phyloP scores from a whole-genome alignment of 2,888 invertebrate genomes.

The Sinelater perroti region DNA sequence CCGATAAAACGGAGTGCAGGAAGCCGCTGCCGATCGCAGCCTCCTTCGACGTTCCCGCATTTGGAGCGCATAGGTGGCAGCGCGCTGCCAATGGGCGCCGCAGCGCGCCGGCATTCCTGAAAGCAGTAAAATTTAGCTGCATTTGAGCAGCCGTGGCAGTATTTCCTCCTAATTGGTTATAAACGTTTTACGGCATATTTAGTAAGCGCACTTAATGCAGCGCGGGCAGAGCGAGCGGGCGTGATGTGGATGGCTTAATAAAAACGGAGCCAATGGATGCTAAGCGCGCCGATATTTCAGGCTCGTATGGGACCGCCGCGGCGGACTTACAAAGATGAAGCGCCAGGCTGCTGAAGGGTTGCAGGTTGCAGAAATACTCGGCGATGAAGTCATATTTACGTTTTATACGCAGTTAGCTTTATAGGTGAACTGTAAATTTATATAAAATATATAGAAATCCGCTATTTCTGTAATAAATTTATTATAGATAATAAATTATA shows the following conservation, averaged over 20 bases:
- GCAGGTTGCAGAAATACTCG: no score
- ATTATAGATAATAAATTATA: no score
- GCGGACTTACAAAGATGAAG: no score
- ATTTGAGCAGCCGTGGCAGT: conserved; percentile 14
- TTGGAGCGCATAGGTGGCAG: not conserved
- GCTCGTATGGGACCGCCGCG: no score
- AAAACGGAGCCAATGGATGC: conserved; percentile 8
- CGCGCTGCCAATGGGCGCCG: not conserved
- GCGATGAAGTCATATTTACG: no score
- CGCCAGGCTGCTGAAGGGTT: no score
- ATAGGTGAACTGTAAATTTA: no score
- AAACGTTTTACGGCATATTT: conserved; percentile 18
- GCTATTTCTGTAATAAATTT: no score
- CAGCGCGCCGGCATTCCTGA: conserved; percentile 1
- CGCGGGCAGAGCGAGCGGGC: not conserved
- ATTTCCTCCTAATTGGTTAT: conserved; percentile 22
- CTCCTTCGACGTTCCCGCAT: not conserved
- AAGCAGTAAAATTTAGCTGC: conserved; percentile 11
- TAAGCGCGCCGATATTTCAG: conserved; percentile 6
- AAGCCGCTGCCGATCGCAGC: conserved; percentile 4
- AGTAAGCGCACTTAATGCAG: not conserved
- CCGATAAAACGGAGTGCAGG: not conserved
- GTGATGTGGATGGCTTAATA: conserved; percentile 16
- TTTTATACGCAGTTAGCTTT: no score
- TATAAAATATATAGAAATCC: no score